These are phyloP conservation scores for Melanocharis versteri DNA, from an alignment of 2,113 vertebrate genomes.

Conservation along the genomic window DNA sequence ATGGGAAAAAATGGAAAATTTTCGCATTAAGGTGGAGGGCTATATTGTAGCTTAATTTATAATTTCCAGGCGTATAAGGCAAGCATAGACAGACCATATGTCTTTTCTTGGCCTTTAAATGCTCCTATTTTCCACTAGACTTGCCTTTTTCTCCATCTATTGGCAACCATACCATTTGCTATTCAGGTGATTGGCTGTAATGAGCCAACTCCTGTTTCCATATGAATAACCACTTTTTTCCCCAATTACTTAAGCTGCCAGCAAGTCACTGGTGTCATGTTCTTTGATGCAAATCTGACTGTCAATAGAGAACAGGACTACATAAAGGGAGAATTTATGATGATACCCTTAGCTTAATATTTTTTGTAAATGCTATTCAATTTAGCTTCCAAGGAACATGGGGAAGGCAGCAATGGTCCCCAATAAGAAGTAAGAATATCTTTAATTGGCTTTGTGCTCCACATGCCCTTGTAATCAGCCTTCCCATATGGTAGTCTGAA, in stretches of 20 bases:
- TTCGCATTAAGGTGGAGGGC: conserved; percentile 49
- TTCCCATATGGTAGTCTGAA: conserved; percentile 63
- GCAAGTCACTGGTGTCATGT: conserved; percentile 63
- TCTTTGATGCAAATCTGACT: conserved; percentile 59
- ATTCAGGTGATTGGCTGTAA: conserved; percentile 69
- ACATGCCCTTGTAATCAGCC: conserved; percentile 50
- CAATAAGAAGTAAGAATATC: conserved; percentile 43
- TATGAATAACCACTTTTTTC: conserved; percentile 66
- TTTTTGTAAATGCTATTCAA: conserved; percentile 6
- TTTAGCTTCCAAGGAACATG: neutral
- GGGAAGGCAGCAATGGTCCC: conserved; percentile 5
- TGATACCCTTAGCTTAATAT: conserved; percentile 1
- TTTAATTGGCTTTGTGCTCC: conserved; percentile 66
- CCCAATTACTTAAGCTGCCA: conserved; percentile 66
- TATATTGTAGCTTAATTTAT: conserved; percentile 64
- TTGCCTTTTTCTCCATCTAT: conserved; percentile 70
- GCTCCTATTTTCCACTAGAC: conserved; percentile 70
- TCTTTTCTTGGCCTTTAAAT: conserved; percentile 71
- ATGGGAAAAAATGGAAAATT: neutral
- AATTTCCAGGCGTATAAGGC: conserved; percentile 62
- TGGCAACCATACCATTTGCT: conserved; percentile 66
- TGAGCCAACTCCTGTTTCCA: conserved; percentile 61
- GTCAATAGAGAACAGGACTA: conserved; percentile 17
- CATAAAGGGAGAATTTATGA: conserved; percentile 9
- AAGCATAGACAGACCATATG: conserved; percentile 69